Evolutionary conservation across 2,797 vertebrate species (phyloP).

Genomic region (Hyperoplus lanceolatus): DNA sequence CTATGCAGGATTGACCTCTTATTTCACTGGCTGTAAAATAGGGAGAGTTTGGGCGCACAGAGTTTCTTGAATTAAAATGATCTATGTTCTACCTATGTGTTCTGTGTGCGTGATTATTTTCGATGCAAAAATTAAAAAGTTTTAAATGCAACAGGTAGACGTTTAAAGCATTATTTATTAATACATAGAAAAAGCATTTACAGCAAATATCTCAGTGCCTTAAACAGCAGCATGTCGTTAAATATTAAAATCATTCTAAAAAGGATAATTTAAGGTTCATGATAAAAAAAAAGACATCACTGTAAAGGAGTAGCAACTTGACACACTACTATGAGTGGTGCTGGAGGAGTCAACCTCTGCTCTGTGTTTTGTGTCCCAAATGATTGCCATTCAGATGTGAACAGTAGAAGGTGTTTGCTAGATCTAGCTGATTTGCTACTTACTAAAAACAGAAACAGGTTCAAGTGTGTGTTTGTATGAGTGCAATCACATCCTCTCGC

Average conservation of each 20-base stretch:
- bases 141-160: neutral
- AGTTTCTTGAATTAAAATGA: slow-evolving; percentile 54
- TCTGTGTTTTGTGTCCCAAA: slow-evolving; percentile 25
- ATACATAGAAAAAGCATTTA: slow-evolving; percentile 76
- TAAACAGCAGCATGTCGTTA: slow-evolving; percentile 63
- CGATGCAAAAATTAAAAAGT: neutral
- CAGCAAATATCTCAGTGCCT: slow-evolving; percentile 62
- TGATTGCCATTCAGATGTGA: slow-evolving; percentile 3
- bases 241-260: slow-evolving; percentile 67
- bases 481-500: slow-evolving; percentile 42
- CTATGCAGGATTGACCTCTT: slow-evolving; percentile 23
- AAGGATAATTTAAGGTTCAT: slow-evolving; percentile 52
- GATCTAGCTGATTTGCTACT: slow-evolving; percentile 8
- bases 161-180: slow-evolving; percentile 83
- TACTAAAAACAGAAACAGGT: slow-evolving; percentile 19
- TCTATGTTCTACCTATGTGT: slow-evolving; percentile 13
- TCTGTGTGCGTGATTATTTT: slow-evolving; percentile 22
- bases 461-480: slow-evolving; percentile 27
- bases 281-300: slow-evolving; percentile 32
- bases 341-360: slow-evolving; percentile 1
- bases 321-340: slow-evolving; percentile 37
- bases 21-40: slow-evolving; percentile 38
- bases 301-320: slow-evolving; percentile 17
- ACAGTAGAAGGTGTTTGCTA: slow-evolving; percentile 1
- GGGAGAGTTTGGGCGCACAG: neutral